Evolutionary conservation across 2,113 vertebrate species (phyloP), one percentile per base, ranked within the genome.

Genomic region (Pygoscelis antarcticus): DNA sequence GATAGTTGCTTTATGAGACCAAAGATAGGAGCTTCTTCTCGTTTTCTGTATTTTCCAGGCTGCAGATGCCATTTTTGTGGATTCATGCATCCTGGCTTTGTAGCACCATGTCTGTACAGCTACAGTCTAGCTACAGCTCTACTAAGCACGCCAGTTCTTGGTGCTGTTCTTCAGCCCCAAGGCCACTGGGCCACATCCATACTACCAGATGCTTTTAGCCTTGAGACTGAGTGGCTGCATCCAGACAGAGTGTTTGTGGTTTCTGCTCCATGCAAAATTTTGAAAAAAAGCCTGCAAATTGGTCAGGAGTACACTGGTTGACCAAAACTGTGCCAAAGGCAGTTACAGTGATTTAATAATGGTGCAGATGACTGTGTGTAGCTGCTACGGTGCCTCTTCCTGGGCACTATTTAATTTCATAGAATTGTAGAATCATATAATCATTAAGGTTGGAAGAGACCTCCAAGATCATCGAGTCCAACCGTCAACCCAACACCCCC

Each of bases 331-430:
- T 20, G 21, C 30, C 29, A 44, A 61, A 62, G 58, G 16, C 46
- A 22, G 38, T 38, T 46, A 57, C 21, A 13, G 38, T n/a, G n/a
- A 32, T 74, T 17, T 40, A 66, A 21, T 40, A 40, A 19, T 55
- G 15, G 20, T 55, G 58, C 38, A 36, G 44, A 42, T 0, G 0
- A 30, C 10, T 26, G 3, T 10, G 58, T 47, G 40, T 69, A 54
- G 29, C 14, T 46, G 36, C 42, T 69, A 16, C 0, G 0, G 32
- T 83, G 54, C 30, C 27, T 79, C 19, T 68, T 74, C 30, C 46
- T 68, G 83, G 23, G 27, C 47, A 12, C 20, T 83, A 0, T 55
- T 71, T 66, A 38, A 23, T 38, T 38, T 38, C 38, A 38, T 38
- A 38, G 38, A 36, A 36, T 36, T 36, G 36, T 36, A 36, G 36